Evolutionary conservation across 37 sponge, comb jelly and placozoan species (phyloP), one percentile per base, ranked within the genome.

Genomic region (Aphrocallistes beatrix): DNA sequence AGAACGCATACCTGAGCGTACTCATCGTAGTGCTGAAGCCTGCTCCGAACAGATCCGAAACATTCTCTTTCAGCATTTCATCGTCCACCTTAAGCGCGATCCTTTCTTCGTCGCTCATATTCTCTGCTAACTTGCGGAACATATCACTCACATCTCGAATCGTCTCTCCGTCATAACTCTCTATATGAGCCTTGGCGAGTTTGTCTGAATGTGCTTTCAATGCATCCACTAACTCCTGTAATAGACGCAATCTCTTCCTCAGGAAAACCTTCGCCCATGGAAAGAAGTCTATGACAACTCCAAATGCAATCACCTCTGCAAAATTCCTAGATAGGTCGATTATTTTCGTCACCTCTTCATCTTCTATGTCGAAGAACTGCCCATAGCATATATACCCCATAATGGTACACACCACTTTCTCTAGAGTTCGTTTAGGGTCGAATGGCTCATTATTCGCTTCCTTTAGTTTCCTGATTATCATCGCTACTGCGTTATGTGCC

Each of bases 341-440:
- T 38, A 87, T 37, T 8, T 37, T 21, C 8, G 83, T 49, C 30
- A 87, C 84, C 10, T 83, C 51, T 36, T 83, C 38, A 23, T 37
- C 38, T 21, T 82, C 84, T 10, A 34, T 36, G 36, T 87, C 81
- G 36, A 51, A 87, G n/a, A 39, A 50, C 39, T 87, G 38, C 17
- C 84, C 84, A 82, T 83, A 87, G 38, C 88, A 87, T 13, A 87
- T 49, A 23, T 83, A 87, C 32, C 88, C 88, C 69, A 87, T 87
- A 17, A 87, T 87, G 23, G 84, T 49, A 39, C 84, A 87, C 32
- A 39, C 42, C 21, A 37, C 69, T 0, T 37, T 23, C 9, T 38
- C 50, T 23, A 87, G 69, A 13, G 37, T 30, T 19, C 75, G 88
- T 25, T 83, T 51, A 13, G 84, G 83, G 37, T 87, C 81, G 32